A percentile compares a stretch with the other conserved stretches of the same genome.
Evolutionary conservation across 2,888 invertebrate species (phyloP).

Genomic region (Alcis repandata): DNA sequence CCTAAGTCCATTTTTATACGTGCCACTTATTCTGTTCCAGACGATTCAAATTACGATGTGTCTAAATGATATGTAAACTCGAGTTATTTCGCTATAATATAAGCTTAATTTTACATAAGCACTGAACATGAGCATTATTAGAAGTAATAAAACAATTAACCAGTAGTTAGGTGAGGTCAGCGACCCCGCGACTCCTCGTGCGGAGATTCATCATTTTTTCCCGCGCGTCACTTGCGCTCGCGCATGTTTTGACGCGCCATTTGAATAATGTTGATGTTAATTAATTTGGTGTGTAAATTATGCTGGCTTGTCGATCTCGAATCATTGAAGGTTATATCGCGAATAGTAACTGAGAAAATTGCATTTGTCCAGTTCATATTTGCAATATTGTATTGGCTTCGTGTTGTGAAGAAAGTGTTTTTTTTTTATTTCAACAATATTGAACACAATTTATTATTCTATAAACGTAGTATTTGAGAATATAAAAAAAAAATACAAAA

Average conservation of each 20-base stretch:
- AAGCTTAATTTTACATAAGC: slow-evolving; percentile 5
- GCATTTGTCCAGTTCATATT: too few species aligned
- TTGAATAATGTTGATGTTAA: slow-evolving; percentile 28
- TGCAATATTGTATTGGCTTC: too few species aligned
- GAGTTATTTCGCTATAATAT: slow-evolving; percentile 8
- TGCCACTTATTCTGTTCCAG: neutral
- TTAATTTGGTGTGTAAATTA: slow-evolving; percentile 25
- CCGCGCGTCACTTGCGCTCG: slow-evolving; percentile 21
- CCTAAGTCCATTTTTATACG: too few species aligned
- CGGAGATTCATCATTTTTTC: slow-evolving; percentile 25
- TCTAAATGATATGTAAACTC: slow-evolving; percentile 16
- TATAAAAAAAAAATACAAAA: too few species aligned
- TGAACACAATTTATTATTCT: too few species aligned
- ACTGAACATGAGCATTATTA: slow-evolving; percentile 13
- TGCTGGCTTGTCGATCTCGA: neutral
- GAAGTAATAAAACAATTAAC: slow-evolving; percentile 35
- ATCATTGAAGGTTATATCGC: too few species aligned
- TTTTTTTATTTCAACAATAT: too few species aligned
- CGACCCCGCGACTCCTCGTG: slow-evolving; percentile 25
- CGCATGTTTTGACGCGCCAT: slow-evolving; percentile 26
- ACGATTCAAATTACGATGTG: neutral
- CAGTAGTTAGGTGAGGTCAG: slow-evolving; percentile 21
- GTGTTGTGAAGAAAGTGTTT: too few species aligned
- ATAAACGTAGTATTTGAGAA: too few species aligned
- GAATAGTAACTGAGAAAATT: too few species aligned